Base-by-base conservation (phyloP, 1,140 invertebrate species). In the Trachymyrmex septentrionalis region DNA sequence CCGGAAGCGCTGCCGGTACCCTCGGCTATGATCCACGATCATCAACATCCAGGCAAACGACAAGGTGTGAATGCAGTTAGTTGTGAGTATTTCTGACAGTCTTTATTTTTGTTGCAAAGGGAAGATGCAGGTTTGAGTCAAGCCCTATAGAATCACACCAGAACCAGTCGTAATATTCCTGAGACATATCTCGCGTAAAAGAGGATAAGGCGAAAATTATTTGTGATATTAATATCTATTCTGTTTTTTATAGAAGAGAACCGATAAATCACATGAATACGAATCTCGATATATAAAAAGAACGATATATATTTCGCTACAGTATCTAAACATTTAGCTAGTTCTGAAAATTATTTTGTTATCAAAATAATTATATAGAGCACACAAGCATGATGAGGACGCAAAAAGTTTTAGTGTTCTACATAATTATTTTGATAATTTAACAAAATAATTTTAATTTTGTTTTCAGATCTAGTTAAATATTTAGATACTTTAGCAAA, bases 61-160 rank as follows among this genome's bases (percentile, higher is more conserved):
- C 55, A 84, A 16, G 38, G 55, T 24, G 3, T 2, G 38, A 93
- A 92, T 7, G 24, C 50, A 6, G 59, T 89, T 1, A 95, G 91
- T 81, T 95, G 95, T 95, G 75, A 95, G 95, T 94, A 87, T 44
- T 7, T 7, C 6, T 6, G 1, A 5, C 48, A 4, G 14, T n/a
- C 3, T 16, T 38, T 9, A 10, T n/a, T 75, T 9, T 38, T 21
- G 2, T n/a, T 27, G 5, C 9, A 24, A 69, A 69, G 0, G 10
- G 3, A 3, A 24, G 14, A 48, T 48, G 66, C 66, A 16, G 12
- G 12, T 4, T 69, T 19, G 34, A 21, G 5, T 38, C 24, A 24
- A 72, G 10, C 9, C 10, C 24, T 7, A 38, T 9, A 38, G 6
- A 38, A 38, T 38, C 34, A 38, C 24, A 19, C 3, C 16, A 5